Conservation (phyloP, 2,888 invertebrate genomes). For the Clusia tigrina region DNA sequence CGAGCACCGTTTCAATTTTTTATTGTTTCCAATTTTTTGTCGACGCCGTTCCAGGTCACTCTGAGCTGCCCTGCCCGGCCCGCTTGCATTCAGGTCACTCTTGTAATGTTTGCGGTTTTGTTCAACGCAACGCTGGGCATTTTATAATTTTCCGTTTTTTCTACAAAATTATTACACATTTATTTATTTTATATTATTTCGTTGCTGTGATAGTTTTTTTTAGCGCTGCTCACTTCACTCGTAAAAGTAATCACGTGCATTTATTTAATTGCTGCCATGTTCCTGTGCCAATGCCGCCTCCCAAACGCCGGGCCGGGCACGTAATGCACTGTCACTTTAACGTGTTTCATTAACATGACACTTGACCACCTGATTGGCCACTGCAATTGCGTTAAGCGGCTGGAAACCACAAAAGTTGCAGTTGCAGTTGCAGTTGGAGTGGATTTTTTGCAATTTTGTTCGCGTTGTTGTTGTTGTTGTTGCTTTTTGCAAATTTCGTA, state of each 20-base stretch:
- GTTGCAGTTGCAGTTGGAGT: background rate
- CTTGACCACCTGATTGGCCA: conserved; percentile 3
- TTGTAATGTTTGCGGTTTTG: too few species aligned
- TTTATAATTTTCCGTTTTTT: too few species aligned
- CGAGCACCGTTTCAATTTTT: too few species aligned
- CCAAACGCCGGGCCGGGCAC: background rate
- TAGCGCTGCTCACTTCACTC: too few species aligned
- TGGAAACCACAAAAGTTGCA: background rate
- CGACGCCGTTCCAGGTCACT: too few species aligned
- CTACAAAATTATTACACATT: too few species aligned
- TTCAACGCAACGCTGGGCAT: too few species aligned
- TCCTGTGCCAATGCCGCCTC: background rate
- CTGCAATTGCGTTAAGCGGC: conserved; percentile 4
- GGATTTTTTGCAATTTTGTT: background rate
- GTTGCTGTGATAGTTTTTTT: too few species aligned
- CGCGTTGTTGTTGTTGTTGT: background rate
- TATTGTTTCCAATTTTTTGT: too few species aligned
- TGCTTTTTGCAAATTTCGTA: background rate
- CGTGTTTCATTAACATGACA: conserved; percentile 8
- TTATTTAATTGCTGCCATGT: conserved; percentile 5
- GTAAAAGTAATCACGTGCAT: background rate
- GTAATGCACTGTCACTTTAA: background rate
- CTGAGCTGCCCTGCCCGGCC: too few species aligned
- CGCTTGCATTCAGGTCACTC: too few species aligned
- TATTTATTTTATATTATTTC: too few species aligned